Base-by-base conservation (phyloP, 2,113 vertebrate genomes). In the Heterotis niloticus region DNA sequence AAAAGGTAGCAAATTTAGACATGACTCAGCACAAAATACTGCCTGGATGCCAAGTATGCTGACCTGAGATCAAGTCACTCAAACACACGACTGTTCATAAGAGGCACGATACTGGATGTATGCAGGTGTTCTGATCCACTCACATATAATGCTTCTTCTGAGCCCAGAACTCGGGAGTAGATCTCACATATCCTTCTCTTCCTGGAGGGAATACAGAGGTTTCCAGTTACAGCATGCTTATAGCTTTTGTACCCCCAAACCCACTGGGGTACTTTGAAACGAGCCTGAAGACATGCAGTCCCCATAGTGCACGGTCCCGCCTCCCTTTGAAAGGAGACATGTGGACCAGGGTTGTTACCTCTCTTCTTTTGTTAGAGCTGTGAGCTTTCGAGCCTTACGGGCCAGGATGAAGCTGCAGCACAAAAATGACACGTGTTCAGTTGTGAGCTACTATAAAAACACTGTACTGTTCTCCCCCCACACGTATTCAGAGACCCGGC, bases 121-220 rank as follows among this genome's bases (percentile, higher is more conserved):
- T 56, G 24, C 54, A 26, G n/a, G 54, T 14, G 7, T 24, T 28
- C 26, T 28, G 59, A 18, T n/a, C 74, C 59, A 91, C 92, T 97
- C 91, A 99, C 97, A 65, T 95, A 88, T 85, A 98, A 91, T 70
- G 97, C 97, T 80, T 98, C 96, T 29, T 96, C 92, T 75, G 93
- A 89, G 79, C 91, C 94, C 78, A 99, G 88, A 60, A 96, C 96
- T 85, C 88, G 94, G 78, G 95, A 91, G 86, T 98, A 99, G 72
- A 98, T 95, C 82, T 98, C 96, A 88, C 96, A 98, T 81, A 99
- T 95, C 88, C 79, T 95, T 18, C 60, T 92, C 87, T 95, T 87
- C 87, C 97, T 99, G 79, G 44, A 87, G 12, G 57, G 84, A 67
- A 0, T 73, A 26, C 73, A 23, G 57, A 23, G 10, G 74, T 62